Conservation (phyloP, 2,113 vertebrate genomes). For the Gracilinanus agilis region DNA sequence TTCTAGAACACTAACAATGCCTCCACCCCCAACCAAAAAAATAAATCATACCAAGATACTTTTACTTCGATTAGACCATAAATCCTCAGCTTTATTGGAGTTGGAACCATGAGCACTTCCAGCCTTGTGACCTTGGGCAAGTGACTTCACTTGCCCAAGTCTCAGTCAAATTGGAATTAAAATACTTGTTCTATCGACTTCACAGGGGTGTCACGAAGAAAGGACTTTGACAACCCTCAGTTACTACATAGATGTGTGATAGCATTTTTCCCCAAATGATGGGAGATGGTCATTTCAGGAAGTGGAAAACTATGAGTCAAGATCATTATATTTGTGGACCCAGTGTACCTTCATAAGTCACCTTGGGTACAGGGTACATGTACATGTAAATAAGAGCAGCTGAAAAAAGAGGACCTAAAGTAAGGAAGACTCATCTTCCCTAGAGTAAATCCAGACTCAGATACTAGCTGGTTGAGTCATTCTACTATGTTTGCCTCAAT, state of each 20-base stretch:
- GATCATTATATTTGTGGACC: neutral
- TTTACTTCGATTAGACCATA: neutral
- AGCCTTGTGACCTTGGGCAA: neutral
- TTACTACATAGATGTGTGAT: neutral
- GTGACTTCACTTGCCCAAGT: neutral
- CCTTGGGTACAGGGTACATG: too few relatives aligned
- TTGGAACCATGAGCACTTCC: neutral
- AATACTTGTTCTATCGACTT: neutral
- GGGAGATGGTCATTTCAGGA: neutral
- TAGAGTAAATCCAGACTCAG: too few relatives aligned
- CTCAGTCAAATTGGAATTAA: neutral
- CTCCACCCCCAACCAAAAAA: too few relatives aligned
- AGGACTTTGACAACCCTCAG: too few relatives aligned
- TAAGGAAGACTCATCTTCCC: too few relatives aligned
- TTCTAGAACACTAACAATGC: neutral
- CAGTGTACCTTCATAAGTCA: neutral
- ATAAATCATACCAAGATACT: neutral
- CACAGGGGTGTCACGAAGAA: neutral
- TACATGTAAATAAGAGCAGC: too few relatives aligned
- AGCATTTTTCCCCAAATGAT: neutral
- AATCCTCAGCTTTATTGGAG: neutral
- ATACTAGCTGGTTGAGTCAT: too few relatives aligned
- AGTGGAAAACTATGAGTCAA: neutral
- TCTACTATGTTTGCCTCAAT: too few relatives aligned
- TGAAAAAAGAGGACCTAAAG: too few relatives aligned